phyloP scores from a whole-genome alignment of 2,113 vertebrate genomes.

The Sander vitreus region DNA sequence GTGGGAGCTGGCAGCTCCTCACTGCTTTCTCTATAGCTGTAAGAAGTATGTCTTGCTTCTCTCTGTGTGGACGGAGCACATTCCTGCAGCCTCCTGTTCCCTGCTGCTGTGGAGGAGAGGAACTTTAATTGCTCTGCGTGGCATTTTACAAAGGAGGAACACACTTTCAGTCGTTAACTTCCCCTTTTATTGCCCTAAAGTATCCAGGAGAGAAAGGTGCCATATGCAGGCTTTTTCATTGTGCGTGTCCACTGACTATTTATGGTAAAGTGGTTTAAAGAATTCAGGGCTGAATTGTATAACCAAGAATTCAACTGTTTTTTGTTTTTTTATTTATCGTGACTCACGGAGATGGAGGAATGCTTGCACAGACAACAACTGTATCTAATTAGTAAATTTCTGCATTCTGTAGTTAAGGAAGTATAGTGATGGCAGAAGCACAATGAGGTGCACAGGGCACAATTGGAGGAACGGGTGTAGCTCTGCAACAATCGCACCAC shows the following conservation, averaged over 20 bases:
- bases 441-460: slow-evolving; percentile 27
- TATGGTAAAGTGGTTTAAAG: slow-evolving; percentile 39
- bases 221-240: slow-evolving; percentile 44
- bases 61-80: slow-evolving; percentile 52
- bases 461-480: slow-evolving; percentile 55
- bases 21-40: slow-evolving; percentile 4
- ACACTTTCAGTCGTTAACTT: slow-evolving; percentile 62
- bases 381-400: slow-evolving; percentile 30
- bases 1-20: slow-evolving; percentile 24
- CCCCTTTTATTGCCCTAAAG: slow-evolving; percentile 56
- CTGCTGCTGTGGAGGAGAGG: slow-evolving; percentile 53
- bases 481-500: slow-evolving; percentile 25
- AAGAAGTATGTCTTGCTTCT: slow-evolving; percentile 19
- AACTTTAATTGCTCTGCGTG: slow-evolving; percentile 57
- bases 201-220: slow-evolving; percentile 53
- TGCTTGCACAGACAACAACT: slow-evolving; percentile 1
- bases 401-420: slow-evolving; percentile 8
- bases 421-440: neutral
- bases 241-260: slow-evolving; percentile 25
- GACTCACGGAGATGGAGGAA: slow-evolving; percentile 8
- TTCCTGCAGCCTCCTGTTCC: slow-evolving; percentile 63
- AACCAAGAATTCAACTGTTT: neutral
- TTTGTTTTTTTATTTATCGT: neutral
- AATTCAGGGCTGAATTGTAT: neutral
- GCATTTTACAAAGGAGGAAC: slow-evolving; percentile 66